A percentile compares a stretch with the other conserved stretches of the same genome.
Conservation (phyloP, 1,140 invertebrate species). For the Luehdorfia chinensis region DNA sequence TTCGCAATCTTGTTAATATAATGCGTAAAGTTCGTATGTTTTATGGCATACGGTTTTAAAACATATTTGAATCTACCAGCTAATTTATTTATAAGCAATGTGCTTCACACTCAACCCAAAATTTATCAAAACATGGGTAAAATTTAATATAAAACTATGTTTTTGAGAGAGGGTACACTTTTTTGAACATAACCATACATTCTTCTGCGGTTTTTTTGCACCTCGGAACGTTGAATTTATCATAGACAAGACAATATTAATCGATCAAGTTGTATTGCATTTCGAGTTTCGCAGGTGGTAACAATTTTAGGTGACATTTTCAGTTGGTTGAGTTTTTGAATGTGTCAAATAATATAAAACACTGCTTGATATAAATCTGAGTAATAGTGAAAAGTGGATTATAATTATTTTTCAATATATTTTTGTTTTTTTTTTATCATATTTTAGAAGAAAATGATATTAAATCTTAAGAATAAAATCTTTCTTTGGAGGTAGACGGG, state of each 20-base stretch:
- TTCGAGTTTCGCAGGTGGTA: slow-evolving; percentile 5
- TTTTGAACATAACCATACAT: too few relatives aligned
- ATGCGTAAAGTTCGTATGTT: too few relatives aligned
- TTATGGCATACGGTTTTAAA: too few relatives aligned
- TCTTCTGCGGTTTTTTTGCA: too few relatives aligned
- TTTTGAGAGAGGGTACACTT: too few relatives aligned
- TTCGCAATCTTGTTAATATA: too few relatives aligned
- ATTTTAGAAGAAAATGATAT: background rate
- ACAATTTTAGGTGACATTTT: slow-evolving; percentile 17
- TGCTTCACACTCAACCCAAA: too few relatives aligned
- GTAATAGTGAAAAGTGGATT: background rate
- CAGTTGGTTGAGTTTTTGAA: slow-evolving; percentile 10
- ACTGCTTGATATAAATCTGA: background rate
- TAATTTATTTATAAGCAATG: too few relatives aligned
- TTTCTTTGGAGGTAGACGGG: background rate
- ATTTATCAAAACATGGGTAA: too few relatives aligned
- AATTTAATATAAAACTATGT: too few relatives aligned
- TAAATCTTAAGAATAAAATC: background rate
- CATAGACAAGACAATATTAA: slow-evolving; percentile 34
- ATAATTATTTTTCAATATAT: background rate
- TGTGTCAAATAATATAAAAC: slow-evolving; percentile 20
- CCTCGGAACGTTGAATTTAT: too few relatives aligned
- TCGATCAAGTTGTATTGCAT: slow-evolving; percentile 28
- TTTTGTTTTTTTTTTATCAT: background rate
- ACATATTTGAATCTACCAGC: too few relatives aligned